These are phyloP conservation scores for Echinops telfairi DNA, from an alignment of 2,113 vertebrate genomes.

Conservation along the genomic window DNA sequence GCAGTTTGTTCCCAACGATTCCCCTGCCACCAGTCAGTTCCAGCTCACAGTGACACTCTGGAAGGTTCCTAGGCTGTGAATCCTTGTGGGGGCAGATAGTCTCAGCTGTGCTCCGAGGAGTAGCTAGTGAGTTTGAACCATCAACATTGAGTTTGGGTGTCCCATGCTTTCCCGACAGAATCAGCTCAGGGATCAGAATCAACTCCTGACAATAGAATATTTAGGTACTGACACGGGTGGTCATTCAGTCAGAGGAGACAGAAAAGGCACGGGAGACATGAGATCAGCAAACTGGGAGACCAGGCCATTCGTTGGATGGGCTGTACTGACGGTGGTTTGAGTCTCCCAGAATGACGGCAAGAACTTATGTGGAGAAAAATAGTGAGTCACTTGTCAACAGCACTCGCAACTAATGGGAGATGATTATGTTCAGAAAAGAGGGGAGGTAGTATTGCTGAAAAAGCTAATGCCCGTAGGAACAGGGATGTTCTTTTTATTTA, in stretches of 20 bases:
- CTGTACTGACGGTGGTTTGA: neutral
- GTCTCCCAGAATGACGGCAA: neutral
- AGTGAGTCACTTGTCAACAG: neutral
- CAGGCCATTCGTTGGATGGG: too few relatives aligned
- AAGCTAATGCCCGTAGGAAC: neutral
- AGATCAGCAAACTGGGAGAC: neutral
- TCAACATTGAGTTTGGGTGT: too few relatives aligned
- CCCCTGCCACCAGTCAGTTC: too few relatives aligned
- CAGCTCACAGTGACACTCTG: too few relatives aligned
- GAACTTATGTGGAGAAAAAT: neutral
- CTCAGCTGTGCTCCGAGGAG: too few relatives aligned
- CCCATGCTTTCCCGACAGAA: too few relatives aligned
- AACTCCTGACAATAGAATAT: neutral
- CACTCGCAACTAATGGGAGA: slow-evolving; percentile 6
- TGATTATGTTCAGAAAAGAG: slow-evolving; percentile 45
- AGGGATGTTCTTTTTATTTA: slow-evolving; percentile 54
- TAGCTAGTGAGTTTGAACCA: too few relatives aligned
- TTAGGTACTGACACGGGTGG: neutral
- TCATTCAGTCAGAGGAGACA: neutral
- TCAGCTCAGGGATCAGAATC: neutral
- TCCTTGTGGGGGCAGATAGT: too few relatives aligned
- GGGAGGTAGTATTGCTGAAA: neutral
- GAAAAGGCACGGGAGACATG: neutral
- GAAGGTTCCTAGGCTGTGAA: too few relatives aligned
- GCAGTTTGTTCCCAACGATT: too few relatives aligned